Evolutionary conservation across 2,888 invertebrate species (phyloP).

Genomic region (Tenthredo notha): DNA sequence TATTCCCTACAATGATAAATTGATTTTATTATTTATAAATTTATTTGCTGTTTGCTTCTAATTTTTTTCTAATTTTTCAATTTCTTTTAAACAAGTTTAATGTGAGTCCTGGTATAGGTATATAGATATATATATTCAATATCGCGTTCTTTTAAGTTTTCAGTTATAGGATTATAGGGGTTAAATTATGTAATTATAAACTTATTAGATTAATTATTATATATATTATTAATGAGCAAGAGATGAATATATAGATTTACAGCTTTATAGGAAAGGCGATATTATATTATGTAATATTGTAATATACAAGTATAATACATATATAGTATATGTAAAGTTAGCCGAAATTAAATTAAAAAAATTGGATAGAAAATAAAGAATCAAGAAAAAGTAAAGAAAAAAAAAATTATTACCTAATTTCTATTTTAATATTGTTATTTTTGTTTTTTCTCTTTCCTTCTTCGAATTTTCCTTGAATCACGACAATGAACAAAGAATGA

Average conservation of each 20-base stretch:
- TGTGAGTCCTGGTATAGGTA: background rate
- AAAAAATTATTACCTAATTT: background rate
- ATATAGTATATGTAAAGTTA: background rate
- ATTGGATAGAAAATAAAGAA: background rate
- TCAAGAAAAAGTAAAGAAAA: background rate
- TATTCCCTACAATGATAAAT: background rate
- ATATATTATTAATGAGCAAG: conserved; percentile 72
- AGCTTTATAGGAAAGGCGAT: conserved; percentile 33
- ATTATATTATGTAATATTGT: background rate
- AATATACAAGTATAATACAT: background rate
- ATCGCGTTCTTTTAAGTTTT: background rate
- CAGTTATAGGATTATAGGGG: background rate
- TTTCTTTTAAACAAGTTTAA: background rate
- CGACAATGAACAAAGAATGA: conserved; percentile 41
- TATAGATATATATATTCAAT: conserved; percentile 11
- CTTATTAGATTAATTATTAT: conserved; percentile 42
- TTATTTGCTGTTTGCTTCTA: background rate
- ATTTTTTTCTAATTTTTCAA: background rate
- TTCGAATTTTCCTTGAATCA: background rate
- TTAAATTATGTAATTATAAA: background rate
- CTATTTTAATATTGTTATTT: background rate
- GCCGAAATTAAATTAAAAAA: background rate
- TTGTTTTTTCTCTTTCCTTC: background rate
- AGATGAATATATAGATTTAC: conserved; percentile 65
- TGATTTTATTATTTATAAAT: background rate